Evolutionary conservation across 2,113 vertebrate species (phyloP).

Genomic region (Panurus biarmicus): DNA sequence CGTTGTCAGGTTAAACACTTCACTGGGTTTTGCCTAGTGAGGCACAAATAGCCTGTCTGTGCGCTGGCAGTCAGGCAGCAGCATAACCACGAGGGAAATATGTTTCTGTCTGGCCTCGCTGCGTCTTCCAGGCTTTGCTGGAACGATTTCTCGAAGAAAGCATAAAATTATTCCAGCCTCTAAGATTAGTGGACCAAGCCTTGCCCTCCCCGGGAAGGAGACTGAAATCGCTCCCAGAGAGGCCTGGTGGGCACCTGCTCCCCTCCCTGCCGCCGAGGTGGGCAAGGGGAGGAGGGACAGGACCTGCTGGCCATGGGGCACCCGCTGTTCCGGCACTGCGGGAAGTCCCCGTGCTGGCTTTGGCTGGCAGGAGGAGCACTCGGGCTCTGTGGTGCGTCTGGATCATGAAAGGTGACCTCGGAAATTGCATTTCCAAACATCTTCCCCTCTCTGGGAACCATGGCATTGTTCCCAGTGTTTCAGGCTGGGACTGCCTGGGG

Average conservation of each 20-base stretch:
- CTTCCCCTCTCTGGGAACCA: background rate
- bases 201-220: accelerated
- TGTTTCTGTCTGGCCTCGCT: background rate
- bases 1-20: slow-evolving; percentile 3
- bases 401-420: slow-evolving; percentile 32
- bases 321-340: accelerated
- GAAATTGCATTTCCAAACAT: slow-evolving; percentile 36
- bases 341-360: background rate
- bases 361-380: background rate
- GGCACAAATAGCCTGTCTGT: slow-evolving; percentile 10
- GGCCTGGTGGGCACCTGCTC: background rate
- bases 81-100: slow-evolving; percentile 8
- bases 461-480: slow-evolving; percentile 50
- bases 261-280: background rate
- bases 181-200: background rate
- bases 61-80: slow-evolving; percentile 2
- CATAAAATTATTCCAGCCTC: background rate
- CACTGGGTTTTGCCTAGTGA: slow-evolving; percentile 6
- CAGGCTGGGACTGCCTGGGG: slow-evolving; percentile 48
- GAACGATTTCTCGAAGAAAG: background rate
- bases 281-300: background rate
- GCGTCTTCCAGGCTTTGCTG: background rate
- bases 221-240: background rate
- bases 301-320: background rate
- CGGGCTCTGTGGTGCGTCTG: background rate